A percentile compares a stretch with the other conserved stretches of the same genome.
Evolutionary conservation across 2,888 invertebrate species (phyloP).

Genomic region (Busseola fusca): DNA sequence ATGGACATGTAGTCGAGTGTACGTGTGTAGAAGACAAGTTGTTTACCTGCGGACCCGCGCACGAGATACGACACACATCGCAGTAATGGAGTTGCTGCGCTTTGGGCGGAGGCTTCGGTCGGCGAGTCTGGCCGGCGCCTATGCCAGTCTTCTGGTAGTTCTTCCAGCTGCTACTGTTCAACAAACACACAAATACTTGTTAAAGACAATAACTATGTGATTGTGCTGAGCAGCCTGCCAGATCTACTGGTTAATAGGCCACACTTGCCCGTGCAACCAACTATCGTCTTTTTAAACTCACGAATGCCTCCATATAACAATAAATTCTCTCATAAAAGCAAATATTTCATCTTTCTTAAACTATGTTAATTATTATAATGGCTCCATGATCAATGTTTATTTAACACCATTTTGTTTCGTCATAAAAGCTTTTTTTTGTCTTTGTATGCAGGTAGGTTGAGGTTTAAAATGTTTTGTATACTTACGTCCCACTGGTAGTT

Average conservation of each 20-base stretch:
- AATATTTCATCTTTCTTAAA: neutral
- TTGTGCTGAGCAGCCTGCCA: neutral
- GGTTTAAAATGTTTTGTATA: neutral
- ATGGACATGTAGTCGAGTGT: neutral
- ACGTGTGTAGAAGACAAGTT: neutral
- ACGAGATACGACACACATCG: conserved; percentile 99
- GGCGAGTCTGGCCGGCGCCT: conserved; percentile 89
- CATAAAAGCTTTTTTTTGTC: neutral
- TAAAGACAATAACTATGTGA: neutral
- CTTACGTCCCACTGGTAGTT: conserved; percentile 85
- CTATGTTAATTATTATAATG: neutral
- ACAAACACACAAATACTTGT: conserved; percentile 2
- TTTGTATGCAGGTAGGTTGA: neutral
- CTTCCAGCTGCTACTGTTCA: conserved; percentile 78
- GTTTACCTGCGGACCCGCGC: conserved; percentile 96
- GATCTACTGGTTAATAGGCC: neutral
- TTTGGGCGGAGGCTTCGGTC: conserved; percentile 95
- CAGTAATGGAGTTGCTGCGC: conserved; percentile 99
- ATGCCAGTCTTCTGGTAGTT: conserved; percentile 86
- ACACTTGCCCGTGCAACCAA: neutral
- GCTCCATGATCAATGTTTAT: neutral
- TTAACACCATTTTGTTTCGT: neutral
- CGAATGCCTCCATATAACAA: neutral
- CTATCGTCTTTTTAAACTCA: neutral
- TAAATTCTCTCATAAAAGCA: neutral